These are phyloP conservation scores for Apoda limacodes DNA, from an alignment of 2,888 invertebrate genomes.

Conservation along the genomic window DNA sequence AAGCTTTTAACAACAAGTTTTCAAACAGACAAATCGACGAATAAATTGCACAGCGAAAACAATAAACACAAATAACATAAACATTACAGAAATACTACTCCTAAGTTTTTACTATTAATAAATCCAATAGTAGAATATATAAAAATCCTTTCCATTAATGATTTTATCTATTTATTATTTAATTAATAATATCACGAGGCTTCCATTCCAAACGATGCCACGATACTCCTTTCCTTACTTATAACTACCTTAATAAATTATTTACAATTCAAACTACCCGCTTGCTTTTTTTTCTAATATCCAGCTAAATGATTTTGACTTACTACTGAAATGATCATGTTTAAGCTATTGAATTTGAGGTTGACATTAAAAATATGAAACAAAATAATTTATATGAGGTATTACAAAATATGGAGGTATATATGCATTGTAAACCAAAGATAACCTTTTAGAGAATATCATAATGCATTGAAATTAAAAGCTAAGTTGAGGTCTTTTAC, in stretches of 20 bases:
- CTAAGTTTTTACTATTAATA: slow-evolving; percentile 63
- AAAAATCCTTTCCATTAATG: slow-evolving; percentile 68
- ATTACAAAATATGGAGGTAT: slow-evolving; percentile 54
- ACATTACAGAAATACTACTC: slow-evolving; percentile 48
- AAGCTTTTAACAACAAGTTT: slow-evolving; percentile 52
- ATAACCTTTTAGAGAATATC: too few relatives aligned
- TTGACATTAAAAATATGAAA: slow-evolving; percentile 58
- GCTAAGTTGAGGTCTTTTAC: too few relatives aligned
- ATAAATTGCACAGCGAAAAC: slow-evolving; percentile 67
- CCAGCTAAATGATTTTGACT: background rate
- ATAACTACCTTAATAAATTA: slow-evolving; percentile 54
- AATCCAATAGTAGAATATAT: slow-evolving; percentile 69
- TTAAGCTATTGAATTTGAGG: slow-evolving; percentile 43
- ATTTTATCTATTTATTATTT: slow-evolving; percentile 67
- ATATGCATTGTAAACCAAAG: slow-evolving; percentile 33
- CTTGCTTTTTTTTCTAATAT: slow-evolving; percentile 34
- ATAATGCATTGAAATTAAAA: too few relatives aligned
- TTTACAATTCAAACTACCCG: slow-evolving; percentile 67
- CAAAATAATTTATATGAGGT: slow-evolving; percentile 65
- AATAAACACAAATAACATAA: slow-evolving; percentile 58
- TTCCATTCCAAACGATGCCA: slow-evolving; percentile 54
- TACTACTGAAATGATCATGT: background rate
- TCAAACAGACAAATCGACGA: slow-evolving; percentile 43
- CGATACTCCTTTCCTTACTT: slow-evolving; percentile 48
- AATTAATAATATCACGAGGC: slow-evolving; percentile 69